These are phyloP conservation scores for Heliconius ismenius DNA, from an alignment of 2,888 invertebrate genomes.

Conservation along the genomic window DNA sequence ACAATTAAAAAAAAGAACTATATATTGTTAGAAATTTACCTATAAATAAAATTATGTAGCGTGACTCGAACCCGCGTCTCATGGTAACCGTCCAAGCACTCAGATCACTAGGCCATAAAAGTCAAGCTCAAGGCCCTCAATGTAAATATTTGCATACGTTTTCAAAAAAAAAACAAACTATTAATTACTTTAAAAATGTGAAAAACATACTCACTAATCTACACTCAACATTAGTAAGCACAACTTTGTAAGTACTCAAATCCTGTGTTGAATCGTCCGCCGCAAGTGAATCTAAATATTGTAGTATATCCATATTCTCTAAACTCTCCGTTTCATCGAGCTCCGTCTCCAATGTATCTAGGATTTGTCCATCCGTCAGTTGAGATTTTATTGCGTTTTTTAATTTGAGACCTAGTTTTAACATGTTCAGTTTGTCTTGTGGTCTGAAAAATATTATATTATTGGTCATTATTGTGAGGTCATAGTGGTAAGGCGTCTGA, in stretches of 20 bases:
- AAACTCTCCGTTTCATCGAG: constrained; percentile 56
- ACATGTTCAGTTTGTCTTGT: constrained; percentile 61
- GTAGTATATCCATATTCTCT: constrained; percentile 68
- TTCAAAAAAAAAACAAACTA: not conserved
- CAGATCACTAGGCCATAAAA: too few relatives aligned
- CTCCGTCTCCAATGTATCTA: constrained; percentile 58
- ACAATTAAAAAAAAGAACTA: too few relatives aligned
- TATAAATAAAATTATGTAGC: too few relatives aligned
- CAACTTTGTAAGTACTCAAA: constrained; percentile 69
- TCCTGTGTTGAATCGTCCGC: constrained; percentile 71
- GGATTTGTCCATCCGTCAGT: constrained; percentile 77
- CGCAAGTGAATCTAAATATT: constrained; percentile 70
- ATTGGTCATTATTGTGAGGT: not conserved
- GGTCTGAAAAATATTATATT: constrained; percentile 52
- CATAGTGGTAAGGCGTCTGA: too few relatives aligned
- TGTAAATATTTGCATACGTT: too few relatives aligned
- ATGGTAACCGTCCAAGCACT: too few relatives aligned
- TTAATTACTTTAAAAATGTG: not conserved
- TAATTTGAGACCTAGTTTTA: constrained; percentile 82
- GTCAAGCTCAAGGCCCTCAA: too few relatives aligned
- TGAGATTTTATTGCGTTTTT: constrained; percentile 83
- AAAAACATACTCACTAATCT: constrained; percentile 61
- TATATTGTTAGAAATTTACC: too few relatives aligned
- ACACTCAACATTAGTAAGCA: constrained; percentile 70
- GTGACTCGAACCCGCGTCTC: too few relatives aligned